These are phyloP conservation scores for Falco punctatus DNA, from an alignment of 2,113 vertebrate genomes.

Conservation along the genomic window DNA sequence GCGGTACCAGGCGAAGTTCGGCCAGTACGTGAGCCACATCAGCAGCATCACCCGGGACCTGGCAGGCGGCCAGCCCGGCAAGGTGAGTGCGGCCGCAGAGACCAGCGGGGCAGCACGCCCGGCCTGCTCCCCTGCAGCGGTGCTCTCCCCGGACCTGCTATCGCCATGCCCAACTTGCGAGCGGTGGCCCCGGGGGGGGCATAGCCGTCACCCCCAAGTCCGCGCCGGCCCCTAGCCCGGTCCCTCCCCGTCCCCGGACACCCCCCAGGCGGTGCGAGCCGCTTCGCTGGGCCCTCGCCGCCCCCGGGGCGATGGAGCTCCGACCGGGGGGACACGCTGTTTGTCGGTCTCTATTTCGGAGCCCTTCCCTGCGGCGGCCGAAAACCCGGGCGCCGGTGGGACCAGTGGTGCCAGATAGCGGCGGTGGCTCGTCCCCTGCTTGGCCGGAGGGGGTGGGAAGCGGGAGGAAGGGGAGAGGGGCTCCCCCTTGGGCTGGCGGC, in stretches of 20 bases:
- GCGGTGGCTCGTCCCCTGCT: not conserved
- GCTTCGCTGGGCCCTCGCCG: not conserved
- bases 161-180: not conserved
- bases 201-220: not conserved
- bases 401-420: not conserved
- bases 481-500: no score
- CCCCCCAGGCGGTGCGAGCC: not conserved
- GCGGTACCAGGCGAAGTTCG: slow-evolving; percentile 73
- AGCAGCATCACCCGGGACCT: slow-evolving; percentile 72
- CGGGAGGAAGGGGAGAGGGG: not conserved
- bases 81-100: slow-evolving; percentile 69
- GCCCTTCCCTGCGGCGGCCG: not conserved
- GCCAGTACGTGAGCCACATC: slow-evolving; percentile 76
- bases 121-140: not conserved
- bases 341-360: not conserved
- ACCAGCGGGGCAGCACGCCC: not conserved
- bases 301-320: not conserved
- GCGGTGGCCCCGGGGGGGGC: not conserved
- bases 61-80: slow-evolving; percentile 26
- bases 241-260: not conserved
- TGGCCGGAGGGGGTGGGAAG: not conserved
- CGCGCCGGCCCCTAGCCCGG: no score
- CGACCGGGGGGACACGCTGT: not conserved
- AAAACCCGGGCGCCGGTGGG: not conserved
- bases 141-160: not conserved